Base-by-base conservation (phyloP, 2,797 vertebrate genomes). In the Malacoctenus gilli region DNA sequence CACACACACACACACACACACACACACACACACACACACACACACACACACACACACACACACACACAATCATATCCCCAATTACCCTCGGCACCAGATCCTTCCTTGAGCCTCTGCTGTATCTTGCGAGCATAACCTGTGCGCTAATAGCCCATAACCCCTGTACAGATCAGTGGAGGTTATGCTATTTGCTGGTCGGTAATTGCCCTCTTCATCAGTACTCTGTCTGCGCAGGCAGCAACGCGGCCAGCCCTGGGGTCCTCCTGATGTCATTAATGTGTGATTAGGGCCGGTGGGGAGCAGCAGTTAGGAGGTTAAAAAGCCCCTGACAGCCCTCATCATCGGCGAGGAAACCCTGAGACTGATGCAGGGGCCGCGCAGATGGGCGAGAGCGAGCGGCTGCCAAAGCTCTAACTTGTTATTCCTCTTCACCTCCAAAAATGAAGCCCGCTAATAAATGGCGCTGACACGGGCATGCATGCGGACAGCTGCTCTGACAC, bases 231-330 rank as follows among this genome's bases (percentile, higher is more conserved):
- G 90, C 94, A 94, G 92, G 93, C 94, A 92, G 93, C 93, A 88
- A 90, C 90, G 91, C 89, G 93, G 93, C 93, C 94, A 93, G 94
- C 94, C 93, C 93, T 65, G 57, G 94, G 93, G 94, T 89, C 94
- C 95, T 98, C 95, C 95, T 95, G 95, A 97, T 97, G 97, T 96
- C 97, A 99, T 98, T 97, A 98, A 96, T 96, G 95, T 95, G 95
- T 96, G 97, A 99, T 99, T 99, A 98, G 95, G 95, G 96, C 94
- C 94, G 93, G 95, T 96, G 94, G 97, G 97, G 96, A 97, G 95
- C 94, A 95, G 95, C 95, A 97, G 95, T 98, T 97, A 98, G 95
- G 95, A 99, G 96, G 96, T 98, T 98, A 97, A 99, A 97, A 96
- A 98, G 96, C 95, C 95, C 95, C 94, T 96, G 97, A 98, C 95